Conservation (phyloP, 2,888 invertebrate species). For the Parapristionchus giblindavisi region DNA sequence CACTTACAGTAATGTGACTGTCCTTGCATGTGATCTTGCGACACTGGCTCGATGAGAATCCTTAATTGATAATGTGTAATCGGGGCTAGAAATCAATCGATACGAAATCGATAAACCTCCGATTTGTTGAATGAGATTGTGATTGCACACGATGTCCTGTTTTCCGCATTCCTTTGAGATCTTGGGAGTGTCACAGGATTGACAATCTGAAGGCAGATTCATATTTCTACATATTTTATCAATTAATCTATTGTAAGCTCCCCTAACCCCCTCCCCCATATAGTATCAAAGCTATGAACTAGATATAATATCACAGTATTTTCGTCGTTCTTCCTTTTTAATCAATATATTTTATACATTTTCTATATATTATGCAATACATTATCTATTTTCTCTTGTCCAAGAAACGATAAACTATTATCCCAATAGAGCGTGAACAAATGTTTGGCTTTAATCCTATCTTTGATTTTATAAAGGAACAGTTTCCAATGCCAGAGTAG, state of each 20-base stretch:
- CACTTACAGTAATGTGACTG: constrained; percentile 23
- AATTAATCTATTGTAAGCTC: no score
- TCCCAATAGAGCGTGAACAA: no score
- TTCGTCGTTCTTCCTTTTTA: no score
- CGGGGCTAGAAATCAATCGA: neutral
- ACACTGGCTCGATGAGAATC: constrained; percentile 1
- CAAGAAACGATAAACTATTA: no score
- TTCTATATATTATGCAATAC: no score
- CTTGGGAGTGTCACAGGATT: constrained; percentile 2
- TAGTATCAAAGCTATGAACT: no score
- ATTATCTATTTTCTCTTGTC: no score
- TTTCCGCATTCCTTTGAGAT: constrained; percentile 1
- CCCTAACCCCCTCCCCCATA: no score
- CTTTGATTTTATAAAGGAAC: no score
- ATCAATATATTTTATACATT: no score
- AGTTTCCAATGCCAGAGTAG: neutral
- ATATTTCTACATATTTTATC: neutral
- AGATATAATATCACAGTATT: no score
- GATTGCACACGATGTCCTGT: constrained; percentile 19
- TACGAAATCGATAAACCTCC: constrained; percentile 3
- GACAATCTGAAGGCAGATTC: constrained; percentile 5
- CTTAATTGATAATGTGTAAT: neutral
- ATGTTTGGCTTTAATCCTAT: no score
- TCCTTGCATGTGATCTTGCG: constrained; percentile 34
- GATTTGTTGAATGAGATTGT: neutral